phyloP scores from a whole-genome alignment of 53 echinoderm and acorn worm genomes.

The Holothuria leucospilota region DNA sequence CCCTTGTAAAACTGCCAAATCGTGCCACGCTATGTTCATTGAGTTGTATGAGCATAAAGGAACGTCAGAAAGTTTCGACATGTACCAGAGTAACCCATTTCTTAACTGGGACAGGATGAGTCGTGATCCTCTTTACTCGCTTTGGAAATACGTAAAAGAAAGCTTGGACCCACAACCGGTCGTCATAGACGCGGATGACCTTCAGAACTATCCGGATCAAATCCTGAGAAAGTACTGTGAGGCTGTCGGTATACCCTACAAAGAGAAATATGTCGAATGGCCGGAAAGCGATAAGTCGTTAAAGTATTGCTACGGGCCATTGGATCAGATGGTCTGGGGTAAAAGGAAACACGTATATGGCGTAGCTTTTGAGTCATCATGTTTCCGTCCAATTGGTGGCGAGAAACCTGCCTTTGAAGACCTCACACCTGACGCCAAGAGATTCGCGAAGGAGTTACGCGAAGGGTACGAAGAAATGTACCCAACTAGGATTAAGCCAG shows the following conservation, averaged over 20 bases:
- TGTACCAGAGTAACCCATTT: constrained; percentile 2
- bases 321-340: constrained; percentile 23
- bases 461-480: constrained; percentile 32
- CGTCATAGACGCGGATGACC: constrained; percentile 45
- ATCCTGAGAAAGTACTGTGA: constrained; percentile 27
- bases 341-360: neutral
- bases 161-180: constrained; percentile 27
- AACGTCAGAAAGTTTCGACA: neutral
- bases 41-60: constrained; percentile 8
- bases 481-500: constrained; percentile 29
- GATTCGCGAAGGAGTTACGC: constrained; percentile 15
- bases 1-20: neutral
- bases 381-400: neutral
- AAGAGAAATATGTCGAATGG: constrained; percentile 33
- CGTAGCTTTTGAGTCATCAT: neutral
- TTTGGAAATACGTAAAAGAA: constrained; percentile 29
- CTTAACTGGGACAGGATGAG: constrained; percentile 10
- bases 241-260: constrained; percentile 21
- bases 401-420: neutral
- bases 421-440: neutral
- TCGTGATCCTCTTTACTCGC: constrained; percentile 1
- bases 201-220: constrained; percentile 15
- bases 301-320: neutral
- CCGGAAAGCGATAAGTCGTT: neutral
- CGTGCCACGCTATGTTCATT: neutral